Evolutionary conservation across 2,797 vertebrate genomes (phyloP), one percentile per base, ranked within the genome.

Genomic region (Falco novaeseelandiae): DNA sequence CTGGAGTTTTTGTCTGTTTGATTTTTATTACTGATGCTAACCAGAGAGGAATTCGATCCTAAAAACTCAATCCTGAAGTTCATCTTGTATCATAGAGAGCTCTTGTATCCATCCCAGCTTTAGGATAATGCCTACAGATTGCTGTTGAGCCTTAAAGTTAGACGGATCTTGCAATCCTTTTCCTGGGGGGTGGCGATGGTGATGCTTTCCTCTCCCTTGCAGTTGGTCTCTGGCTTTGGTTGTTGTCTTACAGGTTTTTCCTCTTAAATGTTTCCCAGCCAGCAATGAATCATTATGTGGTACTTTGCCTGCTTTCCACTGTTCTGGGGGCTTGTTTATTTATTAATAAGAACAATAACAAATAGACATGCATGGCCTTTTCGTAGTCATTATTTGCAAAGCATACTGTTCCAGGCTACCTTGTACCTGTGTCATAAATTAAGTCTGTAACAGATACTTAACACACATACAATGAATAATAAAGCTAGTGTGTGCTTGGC

Each of bases 321-420:
- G 14, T 51, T 90, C 80, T 21, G 42, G 72, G 20, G 32, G 36
- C 66, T 89, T 70, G 58, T 89, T 95, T 95, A 21, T 95, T 91
- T 91, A 93, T 96, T 85, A 94, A 86, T 92, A 92, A 83, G 92
- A 87, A 58, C 36, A 88, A 69, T 76, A 62, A n/a, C 72, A 93
- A 92, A 48, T 34, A 26, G 58, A 67, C 89, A 62, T 7, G 9
- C 26, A 14, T 1, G 36, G n/a, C 26, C 26, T 66, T 96, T 91
- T 85, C 44, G 51, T 71, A 49, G 36, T 61, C 15, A 62, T 70
- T 91, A 34, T 52, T 65, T 76, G 74, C 25, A 40, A 10, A 84
- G 29, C 5, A n/a, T 8, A 3, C 93, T 48, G 74, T 88, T 90
- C 78, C 73, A 82, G 90, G 51, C 63, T 76, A 63, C 55, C 80